Evolutionary conservation across 1,140 invertebrate species (phyloP).

Genomic region (Ephestia elutella): DNA sequence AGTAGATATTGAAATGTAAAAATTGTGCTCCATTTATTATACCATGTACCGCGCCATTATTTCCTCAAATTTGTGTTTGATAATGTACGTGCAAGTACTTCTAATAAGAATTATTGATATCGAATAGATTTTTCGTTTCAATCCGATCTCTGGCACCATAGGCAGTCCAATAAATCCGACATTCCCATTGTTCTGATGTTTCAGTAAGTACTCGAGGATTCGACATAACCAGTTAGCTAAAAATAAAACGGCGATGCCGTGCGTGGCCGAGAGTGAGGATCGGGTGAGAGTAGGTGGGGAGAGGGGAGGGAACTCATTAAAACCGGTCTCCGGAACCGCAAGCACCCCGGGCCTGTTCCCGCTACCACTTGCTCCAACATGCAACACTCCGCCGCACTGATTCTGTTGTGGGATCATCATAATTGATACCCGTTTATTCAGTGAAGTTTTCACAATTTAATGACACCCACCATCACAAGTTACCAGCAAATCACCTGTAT

Average conservation of each 20-base stretch:
- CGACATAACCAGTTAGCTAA: constrained; percentile 52
- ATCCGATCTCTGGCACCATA: not conserved
- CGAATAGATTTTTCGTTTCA: not conserved
- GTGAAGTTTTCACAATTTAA: no score
- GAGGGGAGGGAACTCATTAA: constrained; percentile 13
- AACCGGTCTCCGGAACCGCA: constrained; percentile 14
- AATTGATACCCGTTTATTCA: not conserved
- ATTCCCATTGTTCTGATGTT: constrained; percentile 2
- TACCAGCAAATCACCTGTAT: no score
- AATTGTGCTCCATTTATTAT: no score
- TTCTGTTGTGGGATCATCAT: not conserved
- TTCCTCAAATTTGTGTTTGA: no score
- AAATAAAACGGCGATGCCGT: constrained; percentile 53
- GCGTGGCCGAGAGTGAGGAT: constrained; percentile 26
- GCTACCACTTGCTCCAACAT: constrained; percentile 1
- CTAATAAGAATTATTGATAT: no score
- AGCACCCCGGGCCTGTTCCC: not conserved
- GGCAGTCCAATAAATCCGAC: constrained; percentile 1
- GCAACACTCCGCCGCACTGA: constrained; percentile 1
- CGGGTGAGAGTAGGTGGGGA: not conserved
- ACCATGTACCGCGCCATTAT: no score
- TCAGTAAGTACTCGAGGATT: constrained; percentile 21
- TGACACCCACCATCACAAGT: no score
- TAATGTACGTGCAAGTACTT: no score
- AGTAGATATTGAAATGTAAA: no score